These are phyloP conservation scores for Drosophila algonquin DNA, from an alignment of 2,888 invertebrate genomes.

Conservation along the genomic window DNA sequence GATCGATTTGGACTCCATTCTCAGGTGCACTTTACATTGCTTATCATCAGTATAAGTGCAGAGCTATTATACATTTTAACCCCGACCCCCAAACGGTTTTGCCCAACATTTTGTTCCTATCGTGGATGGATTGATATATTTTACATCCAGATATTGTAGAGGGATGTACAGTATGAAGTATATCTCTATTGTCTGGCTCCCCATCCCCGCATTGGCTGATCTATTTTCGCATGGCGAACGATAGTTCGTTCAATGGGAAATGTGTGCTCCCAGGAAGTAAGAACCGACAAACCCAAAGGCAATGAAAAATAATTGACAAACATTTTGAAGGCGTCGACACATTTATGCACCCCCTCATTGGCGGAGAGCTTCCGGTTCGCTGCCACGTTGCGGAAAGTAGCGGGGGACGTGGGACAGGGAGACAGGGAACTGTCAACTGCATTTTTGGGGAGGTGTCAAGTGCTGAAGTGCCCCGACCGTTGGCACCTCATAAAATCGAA, in stretches of 20 bases:
- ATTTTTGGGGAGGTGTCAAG: constrained; percentile 19
- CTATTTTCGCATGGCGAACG: constrained; percentile 21
- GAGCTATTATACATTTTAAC: too few relatives aligned
- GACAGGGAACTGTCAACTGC: constrained; percentile 56
- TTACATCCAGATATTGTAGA: too few relatives aligned
- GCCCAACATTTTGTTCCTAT: background rate
- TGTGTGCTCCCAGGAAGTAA: background rate
- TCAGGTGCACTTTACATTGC: too few relatives aligned
- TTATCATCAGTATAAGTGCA: too few relatives aligned
- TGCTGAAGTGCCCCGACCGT: constrained; percentile 37
- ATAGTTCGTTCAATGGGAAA: constrained; percentile 20
- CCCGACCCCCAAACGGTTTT: too few relatives aligned
- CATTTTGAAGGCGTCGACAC: constrained; percentile 73
- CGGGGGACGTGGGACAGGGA: background rate
- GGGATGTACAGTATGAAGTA: too few relatives aligned
- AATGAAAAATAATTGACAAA: constrained; percentile 43
- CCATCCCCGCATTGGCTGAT: background rate
- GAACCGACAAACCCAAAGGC: constrained; percentile 20
- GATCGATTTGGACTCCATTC: too few relatives aligned
- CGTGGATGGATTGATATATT: background rate
- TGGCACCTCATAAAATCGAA: constrained; percentile 77
- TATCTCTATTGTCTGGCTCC: too few relatives aligned
- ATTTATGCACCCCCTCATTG: constrained; percentile 72
- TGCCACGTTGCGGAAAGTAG: background rate
- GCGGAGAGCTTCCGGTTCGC: constrained; percentile 67